Evolutionary conservation across 2,888 invertebrate genomes (phyloP), one percentile per base, ranked within the genome.

Genomic region (Zaprionus lineosus): DNA sequence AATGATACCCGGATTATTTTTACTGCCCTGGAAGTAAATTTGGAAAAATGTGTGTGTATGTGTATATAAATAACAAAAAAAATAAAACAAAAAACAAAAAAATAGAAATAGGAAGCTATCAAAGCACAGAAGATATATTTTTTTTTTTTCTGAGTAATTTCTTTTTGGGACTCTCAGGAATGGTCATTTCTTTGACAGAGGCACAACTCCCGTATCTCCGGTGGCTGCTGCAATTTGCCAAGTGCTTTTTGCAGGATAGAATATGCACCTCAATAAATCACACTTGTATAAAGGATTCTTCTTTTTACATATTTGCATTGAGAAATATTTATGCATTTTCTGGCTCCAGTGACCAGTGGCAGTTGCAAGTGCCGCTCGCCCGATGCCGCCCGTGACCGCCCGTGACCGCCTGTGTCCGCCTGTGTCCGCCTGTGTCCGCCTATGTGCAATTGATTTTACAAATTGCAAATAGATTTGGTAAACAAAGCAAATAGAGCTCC

Each of bases 371-470:
- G 48, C 40, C 58, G 34, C 50, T 52, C 56, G 39, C 39, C 63
- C 40, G 18, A 36, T 58, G 52, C 43, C 40, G 9, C 33, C 24
- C 24, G 19, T 24, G 5, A 15, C n/a, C n/a, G n/a, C n/a, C n/a
- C n/a, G 9, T 18, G 39, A 29, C 24, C 26, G 58, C 58, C 64
- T 50, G 69, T 57, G 60, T 55, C 69, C 40, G 9, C 33, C 24
- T 33, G 19, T 24, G 5, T 14, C n/a, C n/a, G n/a, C n/a, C n/a
- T n/a, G 9, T 18, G 39, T 28, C 24, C 26, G 58, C 58, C 64
- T 50, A 66, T 57, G 60, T 60, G 41, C 75, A 75, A 82, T 73
- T 71, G 71, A 70, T 75, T 78, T 82, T 78, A 67, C 75, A 78
- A 78, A 73, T 64, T 62, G 65, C 77, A 71, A 65, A 76, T 62